Base-by-base conservation (phyloP, 2,888 invertebrate genomes). In the Drosophila quasianomalipes region DNA sequence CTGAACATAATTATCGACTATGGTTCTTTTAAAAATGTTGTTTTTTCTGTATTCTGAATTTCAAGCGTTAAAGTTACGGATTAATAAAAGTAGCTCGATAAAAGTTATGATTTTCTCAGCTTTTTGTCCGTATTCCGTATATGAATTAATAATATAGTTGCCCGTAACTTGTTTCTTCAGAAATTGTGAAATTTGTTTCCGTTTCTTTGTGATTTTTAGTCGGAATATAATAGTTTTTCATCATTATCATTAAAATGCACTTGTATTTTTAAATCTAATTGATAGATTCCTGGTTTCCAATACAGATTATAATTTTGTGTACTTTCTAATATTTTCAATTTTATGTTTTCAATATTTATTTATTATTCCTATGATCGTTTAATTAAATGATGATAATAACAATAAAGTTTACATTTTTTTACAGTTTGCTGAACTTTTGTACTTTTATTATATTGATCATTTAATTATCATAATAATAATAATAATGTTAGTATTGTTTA, bases 161-260 rank as follows among this genome's bases (percentile, higher is more conserved):
- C 10, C n/a, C 5, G n/a, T 12, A n/a, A 6, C 14, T 14, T 44
- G 10, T 3, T 22, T 1, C 22, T 14, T 6, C 1, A 3, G 0
- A 14, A 44, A 7, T 44, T 22, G 0, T 12, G 5, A 12, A 44
- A 12, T 22, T 22, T 39, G 19, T 28, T 28, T 28, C 28, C 28
- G 28, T 28, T 28, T 28, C 4, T 28, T 28, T 28, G 4, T 10
- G 9, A n/a, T 41, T 41, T 41, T n/a, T 41, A n/a, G 5, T 41
- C 5, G 12, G 5, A n/a, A 41, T 5, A 5, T 10, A 41, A 0
- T 3, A 10, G 5, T 12, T 41, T n/a, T 44, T 1, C n/a, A 44
- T 3, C 12, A n/a, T n/a, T n/a, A n/a, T 5, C 41, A 12, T n/a
- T n/a, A 3, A 44, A 44, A 22, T 22, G 3, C 12, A 6, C 22